phyloP scores from a whole-genome alignment of 2,888 invertebrate genomes.

The Andrena bucephala region DNA sequence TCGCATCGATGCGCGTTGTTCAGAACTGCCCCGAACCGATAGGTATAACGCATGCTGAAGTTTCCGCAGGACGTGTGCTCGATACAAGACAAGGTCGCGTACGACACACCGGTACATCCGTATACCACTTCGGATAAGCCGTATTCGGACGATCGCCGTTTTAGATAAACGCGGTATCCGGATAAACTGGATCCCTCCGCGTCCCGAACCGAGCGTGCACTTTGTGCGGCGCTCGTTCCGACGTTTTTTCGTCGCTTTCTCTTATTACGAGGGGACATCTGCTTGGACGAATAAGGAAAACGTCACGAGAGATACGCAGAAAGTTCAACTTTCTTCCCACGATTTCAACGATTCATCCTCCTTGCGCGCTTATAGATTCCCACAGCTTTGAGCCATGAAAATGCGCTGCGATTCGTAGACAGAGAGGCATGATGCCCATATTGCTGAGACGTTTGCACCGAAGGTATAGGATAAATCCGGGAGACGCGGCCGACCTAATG shows the following conservation, averaged over 20 bases:
- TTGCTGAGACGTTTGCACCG: no score
- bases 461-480: background rate
- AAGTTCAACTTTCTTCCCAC: constrained; percentile 5
- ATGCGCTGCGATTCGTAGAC: no score
- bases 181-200: constrained; percentile 62
- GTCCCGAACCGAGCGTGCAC: constrained; percentile 53
- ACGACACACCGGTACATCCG: constrained; percentile 52
- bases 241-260: constrained; percentile 50
- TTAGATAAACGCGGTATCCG: constrained; percentile 61
- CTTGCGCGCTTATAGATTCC: no score
- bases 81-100: constrained; percentile 60
- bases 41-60: constrained; percentile 44
- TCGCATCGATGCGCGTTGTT: constrained; percentile 16
- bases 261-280: constrained; percentile 36
- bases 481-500: no score
- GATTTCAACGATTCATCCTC: background rate
- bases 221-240: constrained; percentile 15
- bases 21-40: constrained; percentile 31
- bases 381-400: no score
- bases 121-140: constrained; percentile 59
- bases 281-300: background rate
- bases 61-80: constrained; percentile 52
- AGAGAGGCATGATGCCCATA: no score
- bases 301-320: constrained; percentile 1
- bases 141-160: constrained; percentile 61